Conservation (phyloP, 2,113 vertebrate genomes). For the Octodon degus region DNA sequence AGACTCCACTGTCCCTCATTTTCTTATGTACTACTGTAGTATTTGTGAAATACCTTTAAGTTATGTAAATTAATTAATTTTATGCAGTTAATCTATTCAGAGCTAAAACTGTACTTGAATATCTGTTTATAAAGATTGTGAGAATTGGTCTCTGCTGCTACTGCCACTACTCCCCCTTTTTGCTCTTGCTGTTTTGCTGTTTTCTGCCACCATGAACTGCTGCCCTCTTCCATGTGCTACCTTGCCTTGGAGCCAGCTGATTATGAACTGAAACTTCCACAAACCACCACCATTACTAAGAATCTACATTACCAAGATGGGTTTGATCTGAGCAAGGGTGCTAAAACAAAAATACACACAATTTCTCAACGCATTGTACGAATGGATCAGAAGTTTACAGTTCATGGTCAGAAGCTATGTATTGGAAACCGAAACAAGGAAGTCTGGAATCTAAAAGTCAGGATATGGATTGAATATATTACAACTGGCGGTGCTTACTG, state of each 20-base stretch:
- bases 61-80: background rate
- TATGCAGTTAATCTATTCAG: background rate
- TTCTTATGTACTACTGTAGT: background rate
- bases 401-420: conserved; percentile 81
- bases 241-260: too few relatives aligned
- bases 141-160: background rate
- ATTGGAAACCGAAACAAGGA: conserved; percentile 73
- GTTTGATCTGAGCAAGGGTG: conserved; percentile 91
- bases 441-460: conserved; percentile 80
- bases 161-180: too few relatives aligned
- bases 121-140: conserved; percentile 8
- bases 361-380: conserved; percentile 87
- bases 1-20: background rate
- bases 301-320: conserved; percentile 84
- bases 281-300: conserved; percentile 81
- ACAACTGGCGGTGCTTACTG: conserved; percentile 85
- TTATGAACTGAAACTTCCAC: too few relatives aligned
- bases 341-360: conserved; percentile 88
- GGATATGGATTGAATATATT: conserved; percentile 85
- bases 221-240: too few relatives aligned
- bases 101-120: background rate
- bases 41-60: background rate
- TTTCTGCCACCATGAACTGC: too few relatives aligned
- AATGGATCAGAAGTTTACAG: conserved; percentile 85
- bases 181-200: too few relatives aligned